phyloP scores from a whole-genome alignment of 37 sponge, comb jelly and placozoan genomes.

The Petrosia ficiformis region DNA sequence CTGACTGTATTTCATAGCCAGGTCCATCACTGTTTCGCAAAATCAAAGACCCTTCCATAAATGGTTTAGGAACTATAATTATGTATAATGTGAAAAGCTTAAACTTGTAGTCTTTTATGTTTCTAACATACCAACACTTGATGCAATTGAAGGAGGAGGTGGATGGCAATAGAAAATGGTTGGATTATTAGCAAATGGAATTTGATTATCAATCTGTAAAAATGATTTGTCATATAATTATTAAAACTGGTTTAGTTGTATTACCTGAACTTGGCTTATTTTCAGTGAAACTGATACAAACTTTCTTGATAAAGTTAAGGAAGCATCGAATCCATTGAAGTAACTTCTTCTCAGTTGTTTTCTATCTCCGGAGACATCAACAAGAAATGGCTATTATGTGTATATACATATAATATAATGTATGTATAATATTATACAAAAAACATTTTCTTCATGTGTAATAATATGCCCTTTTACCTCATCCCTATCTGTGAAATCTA shows the following conservation, averaged over 20 bases:
- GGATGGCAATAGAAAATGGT: slow-evolving; percentile 70
- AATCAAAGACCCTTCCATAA: slow-evolving; percentile 47
- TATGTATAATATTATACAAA: too few species aligned
- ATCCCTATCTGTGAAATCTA: too few species aligned
- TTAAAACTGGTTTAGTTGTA: not conserved
- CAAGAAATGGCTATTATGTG: not conserved
- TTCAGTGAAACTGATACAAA: slow-evolving; percentile 17
- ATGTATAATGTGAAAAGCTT: not conserved
- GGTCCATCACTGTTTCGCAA: slow-evolving; percentile 27
- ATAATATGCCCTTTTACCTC: too few species aligned
- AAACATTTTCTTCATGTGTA: too few species aligned
- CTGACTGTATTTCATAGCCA: slow-evolving; percentile 49
- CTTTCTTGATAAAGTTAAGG: slow-evolving; percentile 16
- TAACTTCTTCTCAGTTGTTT: slow-evolving; percentile 39
- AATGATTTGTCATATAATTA: not conserved
- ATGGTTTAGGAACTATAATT: slow-evolving; percentile 66
- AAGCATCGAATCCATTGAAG: slow-evolving; percentile 36
- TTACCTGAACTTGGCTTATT: slow-evolving; percentile 52
- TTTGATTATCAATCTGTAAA: slow-evolving; percentile 83
- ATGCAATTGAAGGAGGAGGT: slow-evolving; percentile 52
- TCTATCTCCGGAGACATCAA: not conserved
- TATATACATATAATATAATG: not conserved
- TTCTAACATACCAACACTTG: slow-evolving; percentile 53
- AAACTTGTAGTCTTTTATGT: not conserved
- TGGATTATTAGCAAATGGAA: slow-evolving; percentile 48